Conservation (phyloP, 1,140 invertebrate species). For the Eriocheir sinensis region DNA sequence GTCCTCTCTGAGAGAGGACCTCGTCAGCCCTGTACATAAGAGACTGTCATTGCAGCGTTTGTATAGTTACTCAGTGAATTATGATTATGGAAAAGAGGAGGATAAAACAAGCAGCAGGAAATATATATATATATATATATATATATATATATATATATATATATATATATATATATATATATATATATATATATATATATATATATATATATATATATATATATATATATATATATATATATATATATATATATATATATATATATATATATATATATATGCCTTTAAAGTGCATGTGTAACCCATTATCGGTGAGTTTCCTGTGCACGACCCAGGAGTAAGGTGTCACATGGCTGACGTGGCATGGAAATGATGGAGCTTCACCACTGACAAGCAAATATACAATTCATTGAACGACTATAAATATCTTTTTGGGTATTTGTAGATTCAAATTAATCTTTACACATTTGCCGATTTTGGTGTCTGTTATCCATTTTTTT, state of each 20-base stretch:
- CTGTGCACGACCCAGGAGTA: too few relatives aligned
- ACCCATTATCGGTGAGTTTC: too few relatives aligned
- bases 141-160: slow-evolving; percentile 36
- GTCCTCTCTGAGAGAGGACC: neutral
- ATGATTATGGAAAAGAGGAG: neutral
- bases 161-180: slow-evolving; percentile 56
- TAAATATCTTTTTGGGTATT: neutral
- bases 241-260: slow-evolving; percentile 43
- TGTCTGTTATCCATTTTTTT: too few relatives aligned
- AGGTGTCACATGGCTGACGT: too few relatives aligned
- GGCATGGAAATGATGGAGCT: too few relatives aligned
- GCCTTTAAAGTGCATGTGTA: too few relatives aligned
- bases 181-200: slow-evolving; percentile 58
- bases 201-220: slow-evolving; percentile 51
- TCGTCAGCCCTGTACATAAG: neutral
- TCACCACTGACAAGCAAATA: too few relatives aligned
- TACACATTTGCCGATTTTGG: too few relatives aligned
- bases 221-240: slow-evolving; percentile 38
- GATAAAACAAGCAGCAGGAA: neutral
- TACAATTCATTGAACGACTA: neutral
- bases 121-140: slow-evolving; percentile 45
- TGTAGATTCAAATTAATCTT: neutral
- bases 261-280: slow-evolving; percentile 45
- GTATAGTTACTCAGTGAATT: neutral
- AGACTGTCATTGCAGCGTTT: neutral